Conservation (phyloP, 2,888 invertebrate genomes). For the Agriopis aurantiaria region DNA sequence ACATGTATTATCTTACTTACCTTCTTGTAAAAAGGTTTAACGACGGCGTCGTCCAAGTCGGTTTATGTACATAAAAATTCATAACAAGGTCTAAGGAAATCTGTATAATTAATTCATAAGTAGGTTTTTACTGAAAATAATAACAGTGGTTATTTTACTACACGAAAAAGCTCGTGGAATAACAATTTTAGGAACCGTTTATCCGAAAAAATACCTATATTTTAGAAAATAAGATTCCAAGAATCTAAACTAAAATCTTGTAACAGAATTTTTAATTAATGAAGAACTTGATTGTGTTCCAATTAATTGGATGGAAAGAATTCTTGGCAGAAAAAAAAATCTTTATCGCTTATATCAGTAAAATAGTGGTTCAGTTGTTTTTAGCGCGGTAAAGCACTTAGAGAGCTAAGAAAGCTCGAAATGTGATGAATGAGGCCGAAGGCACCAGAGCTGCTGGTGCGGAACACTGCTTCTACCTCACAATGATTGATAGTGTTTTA, state of each 20-base stretch:
- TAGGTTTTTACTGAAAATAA: constrained; percentile 41
- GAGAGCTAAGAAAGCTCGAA: constrained; percentile 66
- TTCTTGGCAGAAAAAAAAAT: not conserved
- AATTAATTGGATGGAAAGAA: constrained; percentile 12
- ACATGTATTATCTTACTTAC: not conserved
- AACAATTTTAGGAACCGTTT: not conserved
- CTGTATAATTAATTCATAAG: constrained; percentile 44
- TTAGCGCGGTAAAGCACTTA: constrained; percentile 70
- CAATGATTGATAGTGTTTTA: constrained; percentile 79
- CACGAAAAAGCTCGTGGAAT: not conserved
- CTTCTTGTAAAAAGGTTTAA: constrained; percentile 47
- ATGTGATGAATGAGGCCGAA: constrained; percentile 79
- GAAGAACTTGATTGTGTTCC: constrained; percentile 4
- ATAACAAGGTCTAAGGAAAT: constrained; percentile 41
- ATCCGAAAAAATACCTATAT: not conserved
- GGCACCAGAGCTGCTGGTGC: constrained; percentile 58
- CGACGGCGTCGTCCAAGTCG: constrained; percentile 37
- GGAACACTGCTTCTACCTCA: constrained; percentile 66
- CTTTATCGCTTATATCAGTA: constrained; percentile 35
- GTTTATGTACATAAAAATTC: constrained; percentile 49
- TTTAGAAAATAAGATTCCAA: not conserved
- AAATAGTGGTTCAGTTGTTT: constrained; percentile 31
- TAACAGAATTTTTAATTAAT: constrained; percentile 16
- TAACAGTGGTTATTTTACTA: constrained; percentile 30
- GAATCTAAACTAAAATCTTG: constrained; percentile 16